Percentiles rank a stretch among this genome's conserved stretches.
Evolutionary conservation across 2,113 vertebrate genomes (phyloP).

Genomic region (Scatophagus argus): DNA sequence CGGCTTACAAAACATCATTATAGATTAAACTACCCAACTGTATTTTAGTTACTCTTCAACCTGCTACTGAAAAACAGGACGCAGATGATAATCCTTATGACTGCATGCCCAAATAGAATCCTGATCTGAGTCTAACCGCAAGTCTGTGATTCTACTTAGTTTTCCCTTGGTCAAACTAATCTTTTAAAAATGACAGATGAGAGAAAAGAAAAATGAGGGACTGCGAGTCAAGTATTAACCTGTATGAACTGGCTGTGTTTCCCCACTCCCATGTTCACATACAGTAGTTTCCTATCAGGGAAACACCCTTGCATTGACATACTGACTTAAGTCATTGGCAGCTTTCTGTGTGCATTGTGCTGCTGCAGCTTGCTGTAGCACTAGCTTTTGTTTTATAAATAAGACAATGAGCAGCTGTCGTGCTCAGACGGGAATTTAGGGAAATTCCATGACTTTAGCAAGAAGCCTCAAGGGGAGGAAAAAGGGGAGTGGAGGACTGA

Average conservation of each 20-base stretch:
- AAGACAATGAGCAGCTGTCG: conserved; percentile 66
- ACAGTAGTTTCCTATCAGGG: conserved; percentile 26
- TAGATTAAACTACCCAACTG: too few relatives aligned
- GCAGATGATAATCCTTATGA: neutral
- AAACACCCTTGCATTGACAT: conserved; percentile 47
- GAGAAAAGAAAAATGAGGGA: neutral
- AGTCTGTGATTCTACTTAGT: neutral
- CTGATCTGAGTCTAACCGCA: too few relatives aligned
- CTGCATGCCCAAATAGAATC: neutral
- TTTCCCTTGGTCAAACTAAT: too few relatives aligned
- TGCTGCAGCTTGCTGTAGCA: conserved; percentile 31
- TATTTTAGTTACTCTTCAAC: too few relatives aligned
- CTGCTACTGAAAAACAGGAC: too few relatives aligned
- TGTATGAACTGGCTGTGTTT: conserved; percentile 9
- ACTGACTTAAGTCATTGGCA: conserved; percentile 2
- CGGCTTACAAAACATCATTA: too few relatives aligned
- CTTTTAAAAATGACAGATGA: neutral
- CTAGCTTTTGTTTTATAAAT: conserved; percentile 45
- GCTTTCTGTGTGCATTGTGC: conserved; percentile 27
- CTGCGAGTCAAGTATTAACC: neutral
- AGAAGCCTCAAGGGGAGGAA: conserved; percentile 51
- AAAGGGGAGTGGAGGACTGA: conserved; percentile 40
- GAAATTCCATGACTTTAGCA: conserved; percentile 71
- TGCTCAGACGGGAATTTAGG: conserved; percentile 63
- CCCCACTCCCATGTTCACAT: neutral